Evolutionary conservation across 2,888 invertebrate genomes (phyloP).

Genomic region (Andrena trimmerana): DNA sequence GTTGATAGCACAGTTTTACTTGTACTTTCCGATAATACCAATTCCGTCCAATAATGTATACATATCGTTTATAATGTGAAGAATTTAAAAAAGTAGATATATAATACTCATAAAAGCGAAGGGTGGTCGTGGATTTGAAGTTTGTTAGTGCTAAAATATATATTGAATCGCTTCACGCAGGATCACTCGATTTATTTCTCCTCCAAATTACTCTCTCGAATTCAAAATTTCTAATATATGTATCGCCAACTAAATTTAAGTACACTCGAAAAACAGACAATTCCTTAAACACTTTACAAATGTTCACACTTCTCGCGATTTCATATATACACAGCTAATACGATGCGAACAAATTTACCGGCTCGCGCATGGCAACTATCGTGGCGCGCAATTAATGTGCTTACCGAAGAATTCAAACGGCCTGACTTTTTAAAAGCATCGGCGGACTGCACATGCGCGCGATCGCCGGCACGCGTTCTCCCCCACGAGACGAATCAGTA

Average conservation of each 20-base stretch:
- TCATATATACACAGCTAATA: not conserved
- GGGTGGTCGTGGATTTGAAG: not conserved
- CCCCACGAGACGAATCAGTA: conserved; percentile 67
- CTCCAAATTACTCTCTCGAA: not conserved
- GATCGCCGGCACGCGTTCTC: conserved; percentile 59
- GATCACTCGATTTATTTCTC: not conserved
- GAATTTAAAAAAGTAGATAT: not conserved
- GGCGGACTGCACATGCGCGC: conserved; percentile 70
- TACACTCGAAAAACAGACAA: not conserved
- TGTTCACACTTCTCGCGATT: too few species aligned
- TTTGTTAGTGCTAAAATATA: conserved; percentile 26
- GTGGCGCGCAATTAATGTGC: conserved; percentile 16
- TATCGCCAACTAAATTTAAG: not conserved
- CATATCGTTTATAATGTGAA: conserved; percentile 14
- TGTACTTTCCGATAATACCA: not conserved
- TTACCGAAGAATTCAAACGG: conserved; percentile 13
- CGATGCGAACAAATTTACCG: not conserved
- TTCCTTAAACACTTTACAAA: not conserved
- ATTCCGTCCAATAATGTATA: conserved; percentile 35
- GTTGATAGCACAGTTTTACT: not conserved
- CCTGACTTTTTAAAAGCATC: not conserved
- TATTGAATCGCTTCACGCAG: conserved; percentile 7
- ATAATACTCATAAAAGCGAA: not conserved
- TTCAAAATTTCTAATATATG: not conserved
- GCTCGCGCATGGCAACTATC: conserved; percentile 28